These are phyloP conservation scores for Eretmochelys imbricata DNA, from an alignment of 2,113 vertebrate genomes.

Conservation along the genomic window DNA sequence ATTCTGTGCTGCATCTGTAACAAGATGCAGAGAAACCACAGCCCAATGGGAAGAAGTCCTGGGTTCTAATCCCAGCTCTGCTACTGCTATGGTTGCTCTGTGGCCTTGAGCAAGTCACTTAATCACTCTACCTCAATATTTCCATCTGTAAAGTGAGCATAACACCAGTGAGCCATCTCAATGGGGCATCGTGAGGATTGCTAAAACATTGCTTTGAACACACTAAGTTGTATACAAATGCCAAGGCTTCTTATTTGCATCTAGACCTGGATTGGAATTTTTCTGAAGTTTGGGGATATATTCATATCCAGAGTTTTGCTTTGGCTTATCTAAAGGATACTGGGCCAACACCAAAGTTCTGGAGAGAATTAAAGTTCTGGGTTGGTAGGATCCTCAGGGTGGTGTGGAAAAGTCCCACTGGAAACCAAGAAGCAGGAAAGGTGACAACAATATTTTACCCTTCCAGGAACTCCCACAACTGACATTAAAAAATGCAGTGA, in stretches of 20 bases:
- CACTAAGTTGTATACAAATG: neutral
- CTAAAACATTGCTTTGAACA: neutral
- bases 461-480: slow-evolving; percentile 39
- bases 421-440: slow-evolving; percentile 22
- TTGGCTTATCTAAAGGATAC: neutral
- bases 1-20: accelerated
- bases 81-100: neutral
- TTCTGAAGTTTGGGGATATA: neutral
- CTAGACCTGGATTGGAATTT: neutral
- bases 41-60: neutral
- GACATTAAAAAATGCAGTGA: slow-evolving; percentile 54
- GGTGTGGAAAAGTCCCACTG: slow-evolving; percentile 3
- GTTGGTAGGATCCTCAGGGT: neutral
- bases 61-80: neutral
- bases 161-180: accelerated
- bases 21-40: neutral
- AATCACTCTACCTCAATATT: neutral
- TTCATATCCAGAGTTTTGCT: neutral
- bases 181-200: neutral
- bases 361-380: slow-evolving; percentile 1
- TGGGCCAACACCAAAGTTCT: neutral
- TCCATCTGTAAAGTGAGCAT: neutral
- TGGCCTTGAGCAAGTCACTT: neutral
- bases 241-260: neutral
- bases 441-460: slow-evolving; percentile 55